Conservation (phyloP, 1,140 invertebrate species). For the Whitmania pigra region DNA sequence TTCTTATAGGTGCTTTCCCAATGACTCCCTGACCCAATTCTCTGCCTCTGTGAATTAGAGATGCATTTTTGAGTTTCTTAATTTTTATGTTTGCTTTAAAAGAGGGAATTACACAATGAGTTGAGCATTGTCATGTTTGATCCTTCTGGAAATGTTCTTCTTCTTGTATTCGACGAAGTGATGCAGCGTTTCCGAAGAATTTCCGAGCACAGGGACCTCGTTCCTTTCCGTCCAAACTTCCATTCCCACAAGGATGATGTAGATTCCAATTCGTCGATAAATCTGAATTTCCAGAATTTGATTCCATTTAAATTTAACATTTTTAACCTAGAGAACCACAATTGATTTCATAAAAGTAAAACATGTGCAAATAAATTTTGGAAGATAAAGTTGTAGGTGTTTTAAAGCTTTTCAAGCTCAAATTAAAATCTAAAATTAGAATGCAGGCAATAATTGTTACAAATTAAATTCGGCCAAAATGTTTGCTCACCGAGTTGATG, state of each 20-base stretch:
- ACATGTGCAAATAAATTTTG: too few relatives aligned
- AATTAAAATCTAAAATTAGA: not conserved
- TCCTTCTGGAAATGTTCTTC: conserved; percentile 59
- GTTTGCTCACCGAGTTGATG: conserved; percentile 71
- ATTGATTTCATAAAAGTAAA: too few relatives aligned
- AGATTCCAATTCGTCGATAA: conserved; percentile 81
- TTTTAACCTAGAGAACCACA: too few relatives aligned
- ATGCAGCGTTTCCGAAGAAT: conserved; percentile 72
- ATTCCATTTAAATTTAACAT: too few relatives aligned
- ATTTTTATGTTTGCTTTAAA: not conserved
- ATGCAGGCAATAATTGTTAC: too few relatives aligned
- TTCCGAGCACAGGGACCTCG: conserved; percentile 49
- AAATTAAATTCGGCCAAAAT: too few relatives aligned
- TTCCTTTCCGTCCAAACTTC: conserved; percentile 79
- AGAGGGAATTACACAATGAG: conserved; percentile 63
- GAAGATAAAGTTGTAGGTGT: too few relatives aligned
- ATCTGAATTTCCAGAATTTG: conserved; percentile 48
- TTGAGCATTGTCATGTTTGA: conserved; percentile 94
- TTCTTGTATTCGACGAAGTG: conserved; percentile 76
- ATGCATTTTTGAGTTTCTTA: too few relatives aligned
- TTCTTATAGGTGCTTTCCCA: conserved; percentile 90
- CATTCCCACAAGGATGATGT: conserved; percentile 83
- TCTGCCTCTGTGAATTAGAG: conserved; percentile 51
- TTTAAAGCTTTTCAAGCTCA: too few relatives aligned
- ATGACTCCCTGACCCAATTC: conserved; percentile 77